Percentiles rank a stretch among this genome's conserved stretches.
phyloP scores from a whole-genome alignment of 2,888 invertebrate species.

The Drosophila histrio region DNA sequence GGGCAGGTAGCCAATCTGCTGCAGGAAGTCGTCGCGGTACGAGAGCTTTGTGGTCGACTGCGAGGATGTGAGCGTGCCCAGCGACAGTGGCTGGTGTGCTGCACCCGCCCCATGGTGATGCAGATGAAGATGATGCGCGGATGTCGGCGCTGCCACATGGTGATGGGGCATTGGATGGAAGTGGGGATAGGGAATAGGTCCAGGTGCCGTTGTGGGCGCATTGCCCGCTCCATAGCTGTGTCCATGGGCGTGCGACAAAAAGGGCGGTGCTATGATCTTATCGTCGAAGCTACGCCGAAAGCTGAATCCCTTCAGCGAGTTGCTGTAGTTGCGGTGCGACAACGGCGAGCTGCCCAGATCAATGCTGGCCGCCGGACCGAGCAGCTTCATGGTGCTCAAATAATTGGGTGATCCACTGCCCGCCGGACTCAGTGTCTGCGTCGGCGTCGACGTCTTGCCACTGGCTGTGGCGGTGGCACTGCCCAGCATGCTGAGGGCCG shows the following conservation, averaged over 20 bases:
- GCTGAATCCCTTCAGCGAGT: slow-evolving; percentile 82
- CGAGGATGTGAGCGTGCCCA: slow-evolving; percentile 76
- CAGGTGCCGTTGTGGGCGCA: slow-evolving; percentile 15
- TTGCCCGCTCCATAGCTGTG: slow-evolving; percentile 28
- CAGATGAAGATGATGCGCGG: slow-evolving; percentile 73
- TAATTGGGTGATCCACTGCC: slow-evolving; percentile 64
- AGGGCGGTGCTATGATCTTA: slow-evolving; percentile 79
- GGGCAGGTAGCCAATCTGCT: slow-evolving; percentile 84
- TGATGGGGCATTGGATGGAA: slow-evolving; percentile 69
- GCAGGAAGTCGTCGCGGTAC: slow-evolving; percentile 83
- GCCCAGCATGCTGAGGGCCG: slow-evolving; percentile 73
- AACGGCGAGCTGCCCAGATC: slow-evolving; percentile 81
- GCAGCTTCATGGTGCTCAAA: slow-evolving; percentile 73
- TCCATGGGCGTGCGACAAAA: slow-evolving; percentile 52
- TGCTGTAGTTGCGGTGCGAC: slow-evolving; percentile 81
- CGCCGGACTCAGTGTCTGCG: slow-evolving; percentile 73
- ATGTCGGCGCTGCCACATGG: slow-evolving; percentile 41
- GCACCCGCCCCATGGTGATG: slow-evolving; percentile 60
- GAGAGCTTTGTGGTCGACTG: slow-evolving; percentile 82
- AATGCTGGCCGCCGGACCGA: slow-evolving; percentile 82
- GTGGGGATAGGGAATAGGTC: slow-evolving; percentile 72
- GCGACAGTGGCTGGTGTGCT: slow-evolving; percentile 56
- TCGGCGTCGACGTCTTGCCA: slow-evolving; percentile 65
- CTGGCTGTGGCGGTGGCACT: slow-evolving; percentile 57
- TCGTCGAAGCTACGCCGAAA: slow-evolving; percentile 83